Evolutionary conservation across 1,140 invertebrate species (phyloP).

Genomic region (Aphaenogaster floridana): DNA sequence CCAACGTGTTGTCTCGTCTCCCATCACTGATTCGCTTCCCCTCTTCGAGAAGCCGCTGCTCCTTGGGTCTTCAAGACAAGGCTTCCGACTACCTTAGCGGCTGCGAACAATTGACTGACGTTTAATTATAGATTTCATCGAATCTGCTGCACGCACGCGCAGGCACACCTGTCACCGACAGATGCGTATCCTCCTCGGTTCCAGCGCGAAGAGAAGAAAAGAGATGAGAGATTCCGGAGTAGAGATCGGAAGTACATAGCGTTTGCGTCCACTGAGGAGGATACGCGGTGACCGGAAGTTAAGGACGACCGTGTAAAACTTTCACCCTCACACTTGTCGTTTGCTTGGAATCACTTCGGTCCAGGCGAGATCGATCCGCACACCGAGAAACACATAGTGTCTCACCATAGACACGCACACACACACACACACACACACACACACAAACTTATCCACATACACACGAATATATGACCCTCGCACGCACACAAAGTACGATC

Average conservation of each 20-base stretch:
- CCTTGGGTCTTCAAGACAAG: conserved; percentile 33
- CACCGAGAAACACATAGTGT: conserved; percentile 38
- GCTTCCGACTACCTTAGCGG: conserved; percentile 13
- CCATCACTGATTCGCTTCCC: conserved; percentile 1
- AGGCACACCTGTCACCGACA: conserved; percentile 21
- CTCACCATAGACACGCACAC: background rate
- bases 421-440: background rate
- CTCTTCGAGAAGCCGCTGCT: conserved; percentile 7
- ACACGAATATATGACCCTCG: conserved; percentile 54
- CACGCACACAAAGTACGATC: conserved; percentile 55
- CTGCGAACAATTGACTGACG: conserved; percentile 41
- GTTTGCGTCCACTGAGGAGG: background rate
- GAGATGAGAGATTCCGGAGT: background rate
- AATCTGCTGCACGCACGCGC: conserved; percentile 40
- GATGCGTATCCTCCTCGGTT: conserved; percentile 13
- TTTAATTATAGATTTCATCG: conserved; percentile 50
- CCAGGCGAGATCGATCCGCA: conserved; percentile 50
- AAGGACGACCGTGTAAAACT: conserved; percentile 38
- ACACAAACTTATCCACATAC: background rate
- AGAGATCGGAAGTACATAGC: background rate
- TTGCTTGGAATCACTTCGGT: conserved; percentile 37
- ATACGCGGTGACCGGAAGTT: conserved; percentile 30
- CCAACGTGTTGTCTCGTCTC: conserved; percentile 36
- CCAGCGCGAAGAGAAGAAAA: background rate
- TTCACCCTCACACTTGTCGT: conserved; percentile 24